A percentile compares a stretch with the other conserved stretches of the same genome.
Evolutionary conservation across 1,140 invertebrate species (phyloP).

Genomic region (Thalassaphorura encarpata): DNA sequence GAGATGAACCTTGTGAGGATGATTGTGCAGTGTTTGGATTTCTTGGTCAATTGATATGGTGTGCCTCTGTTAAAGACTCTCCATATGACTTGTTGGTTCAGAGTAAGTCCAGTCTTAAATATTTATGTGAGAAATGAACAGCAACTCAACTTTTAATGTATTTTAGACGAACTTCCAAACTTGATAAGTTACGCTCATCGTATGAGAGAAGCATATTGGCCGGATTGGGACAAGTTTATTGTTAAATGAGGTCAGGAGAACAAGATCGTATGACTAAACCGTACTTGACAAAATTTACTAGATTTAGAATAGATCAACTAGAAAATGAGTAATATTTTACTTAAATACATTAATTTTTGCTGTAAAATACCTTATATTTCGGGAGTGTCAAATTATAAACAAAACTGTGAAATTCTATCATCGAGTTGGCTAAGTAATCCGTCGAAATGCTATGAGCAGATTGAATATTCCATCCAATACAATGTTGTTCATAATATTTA

Average conservation of each 20-base stretch:
- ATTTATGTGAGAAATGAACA: background rate
- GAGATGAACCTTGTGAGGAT: constrained; percentile 37
- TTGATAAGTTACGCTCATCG: background rate
- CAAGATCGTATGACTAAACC: too few relatives aligned
- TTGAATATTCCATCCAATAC: too few relatives aligned
- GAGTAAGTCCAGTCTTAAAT: constrained; percentile 24
- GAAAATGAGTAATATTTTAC: too few relatives aligned
- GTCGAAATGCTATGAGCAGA: too few relatives aligned
- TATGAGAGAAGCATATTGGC: background rate
- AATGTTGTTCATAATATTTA: too few relatives aligned
- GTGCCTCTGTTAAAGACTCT: constrained; percentile 36
- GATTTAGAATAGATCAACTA: too few relatives aligned
- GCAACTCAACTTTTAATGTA: background rate
- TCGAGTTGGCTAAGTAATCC: too few relatives aligned
- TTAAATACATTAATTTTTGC: too few relatives aligned
- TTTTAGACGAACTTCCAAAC: background rate
- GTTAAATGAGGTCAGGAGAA: background rate
- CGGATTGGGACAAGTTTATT: background rate
- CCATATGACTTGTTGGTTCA: constrained; percentile 33
- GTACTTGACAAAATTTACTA: too few relatives aligned
- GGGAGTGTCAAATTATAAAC: too few relatives aligned
- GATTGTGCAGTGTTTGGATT: constrained; percentile 42
- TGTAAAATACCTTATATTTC: too few relatives aligned
- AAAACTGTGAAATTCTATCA: too few relatives aligned
- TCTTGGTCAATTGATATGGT: constrained; percentile 38